Evolutionary conservation across 2,888 invertebrate species (phyloP).

Genomic region (Serrognathus titanus): DNA sequence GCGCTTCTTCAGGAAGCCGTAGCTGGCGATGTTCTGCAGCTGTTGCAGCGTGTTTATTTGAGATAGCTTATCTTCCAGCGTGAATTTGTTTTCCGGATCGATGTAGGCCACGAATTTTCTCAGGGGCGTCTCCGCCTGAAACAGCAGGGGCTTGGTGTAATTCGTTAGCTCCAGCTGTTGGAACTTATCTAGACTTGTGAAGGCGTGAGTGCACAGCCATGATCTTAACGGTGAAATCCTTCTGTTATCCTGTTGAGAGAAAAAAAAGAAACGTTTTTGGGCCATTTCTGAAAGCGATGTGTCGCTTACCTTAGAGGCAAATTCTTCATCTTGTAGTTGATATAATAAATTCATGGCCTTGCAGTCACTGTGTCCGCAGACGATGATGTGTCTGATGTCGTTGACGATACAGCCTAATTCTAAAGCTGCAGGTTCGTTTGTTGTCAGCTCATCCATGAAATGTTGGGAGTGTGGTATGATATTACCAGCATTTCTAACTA

Average conservation of each 20-base stretch:
- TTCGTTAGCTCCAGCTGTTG: constrained; percentile 63
- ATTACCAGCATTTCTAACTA: constrained; percentile 95
- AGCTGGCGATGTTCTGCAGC: constrained; percentile 87
- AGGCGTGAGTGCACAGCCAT: constrained; percentile 88
- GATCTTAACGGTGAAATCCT: constrained; percentile 83
- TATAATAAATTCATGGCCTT: constrained; percentile 95
- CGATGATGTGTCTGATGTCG: constrained; percentile 86
- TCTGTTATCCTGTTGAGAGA: constrained; percentile 61
- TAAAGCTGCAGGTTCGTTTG: constrained; percentile 93
- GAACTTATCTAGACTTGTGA: constrained; percentile 78
- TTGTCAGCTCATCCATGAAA: constrained; percentile 81
- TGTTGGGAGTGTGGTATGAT: constrained; percentile 89
- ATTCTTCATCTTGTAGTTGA: constrained; percentile 73
- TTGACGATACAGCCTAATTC: constrained; percentile 93
- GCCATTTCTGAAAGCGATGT: background rate
- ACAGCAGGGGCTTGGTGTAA: constrained; percentile 71
- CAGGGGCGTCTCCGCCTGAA: constrained; percentile 83
- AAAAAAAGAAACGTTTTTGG: constrained; percentile 8
- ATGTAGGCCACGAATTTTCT: constrained; percentile 90
- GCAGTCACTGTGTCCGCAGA: constrained; percentile 97
- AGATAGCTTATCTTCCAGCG: constrained; percentile 87
- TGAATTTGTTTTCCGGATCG: constrained; percentile 87
- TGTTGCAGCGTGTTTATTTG: constrained; percentile 93
- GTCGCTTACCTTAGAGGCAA: constrained; percentile 61
- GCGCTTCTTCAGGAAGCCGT: constrained; percentile 81